These are phyloP conservation scores for Myiotriccus ornatus DNA, from an alignment of 2,797 vertebrate species.

Conservation along the genomic window DNA sequence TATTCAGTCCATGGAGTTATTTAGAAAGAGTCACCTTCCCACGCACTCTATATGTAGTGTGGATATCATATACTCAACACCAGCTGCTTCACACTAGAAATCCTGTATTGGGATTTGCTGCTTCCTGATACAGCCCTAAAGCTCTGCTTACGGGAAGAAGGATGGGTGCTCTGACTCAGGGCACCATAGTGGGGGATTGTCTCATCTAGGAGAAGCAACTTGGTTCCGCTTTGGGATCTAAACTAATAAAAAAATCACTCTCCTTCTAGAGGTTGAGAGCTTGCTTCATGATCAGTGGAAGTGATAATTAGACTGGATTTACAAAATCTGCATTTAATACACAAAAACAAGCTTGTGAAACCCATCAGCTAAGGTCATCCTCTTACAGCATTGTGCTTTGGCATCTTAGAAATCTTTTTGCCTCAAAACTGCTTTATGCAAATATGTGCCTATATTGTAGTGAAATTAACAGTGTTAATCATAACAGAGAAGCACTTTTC, in stretches of 20 bases:
- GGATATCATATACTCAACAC: background rate
- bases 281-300: background rate
- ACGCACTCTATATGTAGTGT: fast-evolving
- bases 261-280: background rate
- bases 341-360: background rate
- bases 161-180: background rate
- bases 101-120: background rate
- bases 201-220: background rate
- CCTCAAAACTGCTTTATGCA: background rate
- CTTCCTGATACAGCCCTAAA: background rate
- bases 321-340: background rate
- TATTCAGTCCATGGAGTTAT: background rate
- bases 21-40: background rate
- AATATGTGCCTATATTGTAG: background rate
- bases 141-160: background rate
- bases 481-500: background rate
- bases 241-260: background rate
- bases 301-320: background rate
- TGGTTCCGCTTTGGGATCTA: background rate
- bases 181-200: fast-evolving
- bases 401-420: background rate
- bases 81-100: background rate
- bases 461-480: background rate
- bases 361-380: background rate
- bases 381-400: background rate